Percentiles rank a stretch among this genome's conserved stretches.
Conservation (phyloP, 2,888 invertebrate genomes). For the Synanthedon tipuliformis region DNA sequence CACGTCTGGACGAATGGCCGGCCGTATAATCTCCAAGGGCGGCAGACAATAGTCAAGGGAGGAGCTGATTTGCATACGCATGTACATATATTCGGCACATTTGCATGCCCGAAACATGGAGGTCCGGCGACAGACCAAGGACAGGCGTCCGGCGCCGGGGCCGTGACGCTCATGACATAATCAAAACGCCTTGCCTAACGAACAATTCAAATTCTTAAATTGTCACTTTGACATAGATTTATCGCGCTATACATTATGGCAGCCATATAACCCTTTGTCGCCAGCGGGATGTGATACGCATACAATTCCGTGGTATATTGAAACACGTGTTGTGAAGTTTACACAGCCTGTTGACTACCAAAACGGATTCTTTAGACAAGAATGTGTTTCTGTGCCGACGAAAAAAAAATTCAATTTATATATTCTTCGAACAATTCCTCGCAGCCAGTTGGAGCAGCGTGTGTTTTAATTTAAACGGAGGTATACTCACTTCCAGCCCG, state of each 20-base stretch:
- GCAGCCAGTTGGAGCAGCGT: neutral
- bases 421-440: constrained; percentile 16
- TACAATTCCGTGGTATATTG: constrained; percentile 13
- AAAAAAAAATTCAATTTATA: constrained; percentile 33
- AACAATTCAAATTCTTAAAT: constrained; percentile 52
- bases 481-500: constrained; percentile 86
- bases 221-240: constrained; percentile 41
- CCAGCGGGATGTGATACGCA: constrained; percentile 13
- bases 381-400: constrained; percentile 15
- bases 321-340: constrained; percentile 45
- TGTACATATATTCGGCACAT: constrained; percentile 49
- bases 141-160: constrained; percentile 19
- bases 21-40: constrained; percentile 56
- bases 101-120: constrained; percentile 55
- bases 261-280: constrained; percentile 21
- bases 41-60: constrained; percentile 57
- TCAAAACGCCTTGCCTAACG: constrained; percentile 22
- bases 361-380: constrained; percentile 13
- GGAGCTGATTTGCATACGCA: constrained; percentile 47
- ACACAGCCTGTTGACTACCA: constrained; percentile 28
- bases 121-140: constrained; percentile 23
- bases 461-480: constrained; percentile 11
- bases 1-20: constrained; percentile 40
- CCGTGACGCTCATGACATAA: constrained; percentile 48
- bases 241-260: constrained; percentile 16